These are phyloP conservation scores for Muntiacus muntjak DNA, from an alignment of 2,113 vertebrate species.

Conservation along the genomic window DNA sequence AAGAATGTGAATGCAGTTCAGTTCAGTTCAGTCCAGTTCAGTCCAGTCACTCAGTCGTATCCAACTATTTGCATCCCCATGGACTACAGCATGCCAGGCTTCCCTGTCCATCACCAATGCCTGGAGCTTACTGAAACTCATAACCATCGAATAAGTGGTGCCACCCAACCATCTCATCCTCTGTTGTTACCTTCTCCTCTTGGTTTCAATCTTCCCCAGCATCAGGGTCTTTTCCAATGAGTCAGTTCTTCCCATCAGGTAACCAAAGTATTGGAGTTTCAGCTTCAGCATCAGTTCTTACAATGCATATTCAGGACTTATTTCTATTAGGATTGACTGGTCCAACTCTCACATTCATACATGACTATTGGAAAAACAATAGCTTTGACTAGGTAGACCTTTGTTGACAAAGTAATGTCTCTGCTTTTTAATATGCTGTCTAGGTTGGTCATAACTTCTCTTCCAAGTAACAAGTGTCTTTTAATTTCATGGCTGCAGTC, in stretches of 20 bases:
- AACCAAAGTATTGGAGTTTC: not conserved
- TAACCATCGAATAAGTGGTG: rapidly evolving
- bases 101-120: not conserved
- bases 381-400: not conserved
- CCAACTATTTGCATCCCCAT: not conserved
- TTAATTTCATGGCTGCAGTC: not conserved
- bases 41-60: not conserved
- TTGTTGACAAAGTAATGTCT: not conserved
- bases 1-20: not conserved
- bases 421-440: not conserved
- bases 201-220: not conserved
- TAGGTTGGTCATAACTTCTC: not conserved
- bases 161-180: not conserved
- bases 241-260: not conserved
- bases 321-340: not conserved
- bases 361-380: not conserved
- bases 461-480: not conserved
- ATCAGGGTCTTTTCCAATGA: not conserved
- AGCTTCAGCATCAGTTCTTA: not conserved
- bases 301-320: not conserved
- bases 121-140: not conserved
- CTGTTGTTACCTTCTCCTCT: not conserved
- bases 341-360: not conserved
- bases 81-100: not conserved
- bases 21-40: not conserved